These are phyloP conservation scores for Dreissena rostriformis DNA, from an alignment of 1,140 invertebrate species.

Conservation along the genomic window DNA sequence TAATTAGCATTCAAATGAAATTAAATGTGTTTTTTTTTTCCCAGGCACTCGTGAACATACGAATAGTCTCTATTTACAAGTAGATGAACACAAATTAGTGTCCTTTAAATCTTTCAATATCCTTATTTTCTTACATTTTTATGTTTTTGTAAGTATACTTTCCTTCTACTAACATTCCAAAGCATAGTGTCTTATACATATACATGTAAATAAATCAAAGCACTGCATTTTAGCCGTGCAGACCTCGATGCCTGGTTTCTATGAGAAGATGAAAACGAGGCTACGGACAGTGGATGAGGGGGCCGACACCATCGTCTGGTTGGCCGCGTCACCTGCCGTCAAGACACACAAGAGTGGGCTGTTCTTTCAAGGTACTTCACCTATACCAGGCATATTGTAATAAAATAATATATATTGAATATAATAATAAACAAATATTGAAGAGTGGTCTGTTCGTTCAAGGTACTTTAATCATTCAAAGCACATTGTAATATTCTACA, in stretches of 20 bases:
- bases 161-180: no score
- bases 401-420: neutral
- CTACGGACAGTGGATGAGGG: constrained; percentile 82
- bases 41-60: no score
- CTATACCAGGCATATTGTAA: no score
- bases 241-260: constrained; percentile 82
- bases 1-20: no score
- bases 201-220: neutral
- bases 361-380: constrained; percentile 82
- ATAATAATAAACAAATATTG: neutral
- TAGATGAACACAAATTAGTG: no score
- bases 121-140: no score
- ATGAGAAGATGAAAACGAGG: constrained; percentile 81
- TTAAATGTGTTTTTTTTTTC: no score
- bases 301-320: constrained; percentile 83
- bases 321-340: constrained; percentile 76
- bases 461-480: neutral
- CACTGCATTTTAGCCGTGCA: constrained; percentile 75
- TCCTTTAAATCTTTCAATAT: no score
- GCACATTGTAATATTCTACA: neutral
- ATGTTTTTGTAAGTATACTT: no score
- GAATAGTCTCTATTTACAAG: no score
- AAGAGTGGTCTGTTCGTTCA: neutral
- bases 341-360: constrained; percentile 76
- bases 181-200: no score